Conservation (phyloP, 2,888 invertebrate species). For the Xestoiulus laeticollis region DNA sequence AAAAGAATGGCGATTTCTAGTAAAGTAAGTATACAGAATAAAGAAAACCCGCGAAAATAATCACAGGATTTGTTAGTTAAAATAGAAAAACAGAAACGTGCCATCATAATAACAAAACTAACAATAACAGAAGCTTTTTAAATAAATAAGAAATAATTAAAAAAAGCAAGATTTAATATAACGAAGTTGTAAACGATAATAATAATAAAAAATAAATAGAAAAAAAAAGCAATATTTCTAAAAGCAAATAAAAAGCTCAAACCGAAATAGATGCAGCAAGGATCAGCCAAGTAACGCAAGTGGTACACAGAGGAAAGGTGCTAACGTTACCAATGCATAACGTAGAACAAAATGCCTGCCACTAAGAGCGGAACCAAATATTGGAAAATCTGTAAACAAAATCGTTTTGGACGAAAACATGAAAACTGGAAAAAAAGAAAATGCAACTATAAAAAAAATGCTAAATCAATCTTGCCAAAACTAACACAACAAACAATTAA, state of each 20-base stretch:
- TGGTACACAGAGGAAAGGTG: slow-evolving; percentile 42
- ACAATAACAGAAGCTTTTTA: neutral
- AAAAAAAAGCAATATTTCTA: slow-evolving; percentile 35
- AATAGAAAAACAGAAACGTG: neutral
- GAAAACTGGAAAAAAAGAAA: slow-evolving; percentile 48
- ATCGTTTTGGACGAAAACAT: slow-evolving; percentile 36
- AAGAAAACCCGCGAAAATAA: neutral
- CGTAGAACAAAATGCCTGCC: slow-evolving; percentile 52
- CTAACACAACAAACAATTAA: slow-evolving; percentile 17
- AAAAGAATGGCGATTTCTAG: neutral
- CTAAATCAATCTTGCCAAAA: slow-evolving; percentile 29
- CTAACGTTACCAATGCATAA: slow-evolving; percentile 51
- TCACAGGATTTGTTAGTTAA: slow-evolving; percentile 34
- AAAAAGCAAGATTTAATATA: neutral
- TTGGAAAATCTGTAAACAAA: slow-evolving; percentile 52
- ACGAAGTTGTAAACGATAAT: neutral
- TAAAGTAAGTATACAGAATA: neutral
- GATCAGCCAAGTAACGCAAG: slow-evolving; percentile 42
- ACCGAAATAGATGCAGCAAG: slow-evolving; percentile 48
- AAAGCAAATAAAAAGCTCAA: slow-evolving; percentile 46
- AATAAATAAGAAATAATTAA: neutral
- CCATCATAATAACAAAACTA: neutral
- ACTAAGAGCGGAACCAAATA: slow-evolving; percentile 52
- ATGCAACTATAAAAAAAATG: slow-evolving; percentile 43
- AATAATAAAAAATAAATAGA: neutral